Conservation (phyloP, 2,113 vertebrate species). For the Drymodes brunneopygia region DNA sequence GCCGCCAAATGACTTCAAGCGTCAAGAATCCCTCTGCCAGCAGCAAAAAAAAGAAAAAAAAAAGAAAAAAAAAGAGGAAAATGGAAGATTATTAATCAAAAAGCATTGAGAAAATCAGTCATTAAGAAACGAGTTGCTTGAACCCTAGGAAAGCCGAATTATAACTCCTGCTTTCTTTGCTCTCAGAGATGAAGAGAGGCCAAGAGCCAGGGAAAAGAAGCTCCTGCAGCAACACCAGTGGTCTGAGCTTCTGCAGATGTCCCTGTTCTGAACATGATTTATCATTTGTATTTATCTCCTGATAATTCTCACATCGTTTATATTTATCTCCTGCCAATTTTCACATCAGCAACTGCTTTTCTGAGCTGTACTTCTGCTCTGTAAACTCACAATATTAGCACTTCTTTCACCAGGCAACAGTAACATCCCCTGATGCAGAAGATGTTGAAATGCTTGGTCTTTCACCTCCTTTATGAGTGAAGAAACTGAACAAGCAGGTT, state of each 20-base stretch:
- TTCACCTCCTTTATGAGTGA: neutral
- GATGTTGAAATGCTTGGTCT: neutral
- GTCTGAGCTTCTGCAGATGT: neutral
- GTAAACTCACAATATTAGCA: neutral
- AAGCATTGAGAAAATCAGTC: neutral
- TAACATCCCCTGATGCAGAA: too few species aligned
- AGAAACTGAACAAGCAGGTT: neutral
- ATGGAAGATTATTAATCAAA: neutral
- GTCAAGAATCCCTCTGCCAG: neutral
- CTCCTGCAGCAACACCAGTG: neutral
- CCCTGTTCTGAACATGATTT: neutral
- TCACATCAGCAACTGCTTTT: neutral
- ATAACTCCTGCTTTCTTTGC: neutral
- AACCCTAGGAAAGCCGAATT: neutral
- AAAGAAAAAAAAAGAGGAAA: neutral
- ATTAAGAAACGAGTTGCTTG: neutral
- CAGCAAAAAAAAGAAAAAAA: neutral
- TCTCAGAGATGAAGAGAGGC: neutral
- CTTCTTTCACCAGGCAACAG: neutral
- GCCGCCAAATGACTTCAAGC: neutral
- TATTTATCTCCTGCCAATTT: neutral
- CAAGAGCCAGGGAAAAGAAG: neutral
- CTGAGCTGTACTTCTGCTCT: neutral
- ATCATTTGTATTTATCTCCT: neutral
- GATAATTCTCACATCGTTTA: neutral